phyloP scores from a whole-genome alignment of 2,113 vertebrate species.

The Embiotoca jacksoni region DNA sequence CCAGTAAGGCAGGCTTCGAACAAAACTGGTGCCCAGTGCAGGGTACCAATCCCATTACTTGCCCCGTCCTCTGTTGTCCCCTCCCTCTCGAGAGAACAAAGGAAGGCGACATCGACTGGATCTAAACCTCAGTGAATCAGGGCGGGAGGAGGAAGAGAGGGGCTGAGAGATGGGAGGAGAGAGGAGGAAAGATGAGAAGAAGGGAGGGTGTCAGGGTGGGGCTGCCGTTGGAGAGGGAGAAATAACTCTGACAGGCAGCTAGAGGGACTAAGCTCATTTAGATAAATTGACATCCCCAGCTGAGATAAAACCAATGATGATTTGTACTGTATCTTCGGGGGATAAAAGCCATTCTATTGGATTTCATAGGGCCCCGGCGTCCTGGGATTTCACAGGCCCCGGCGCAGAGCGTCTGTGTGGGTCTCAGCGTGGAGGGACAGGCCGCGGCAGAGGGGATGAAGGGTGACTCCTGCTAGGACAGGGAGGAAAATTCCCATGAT shows the following conservation, averaged over 20 bases:
- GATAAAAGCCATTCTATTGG: constrained; percentile 81
- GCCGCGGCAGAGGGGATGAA: constrained; percentile 36
- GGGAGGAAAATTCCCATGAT: constrained; percentile 57
- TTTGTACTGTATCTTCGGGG: constrained; percentile 94
- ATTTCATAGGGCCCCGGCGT: constrained; percentile 70
- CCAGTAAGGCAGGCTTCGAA: constrained; percentile 67
- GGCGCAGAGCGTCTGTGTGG: constrained; percentile 48
- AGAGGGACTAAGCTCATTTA: constrained; percentile 88
- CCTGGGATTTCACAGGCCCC: constrained; percentile 61
- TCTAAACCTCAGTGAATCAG: constrained; percentile 79
- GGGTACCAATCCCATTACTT: constrained; percentile 82
- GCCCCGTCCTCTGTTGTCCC: constrained; percentile 57
- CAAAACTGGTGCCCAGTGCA: constrained; percentile 69
- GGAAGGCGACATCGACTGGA: constrained; percentile 61
- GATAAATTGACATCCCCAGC: constrained; percentile 94
- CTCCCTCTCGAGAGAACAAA: constrained; percentile 78
- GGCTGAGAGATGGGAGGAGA: constrained; percentile 64
- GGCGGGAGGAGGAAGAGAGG: constrained; percentile 76
- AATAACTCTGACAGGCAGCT: constrained; percentile 83
- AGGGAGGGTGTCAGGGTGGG: constrained; percentile 61
- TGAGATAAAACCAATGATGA: constrained; percentile 97
- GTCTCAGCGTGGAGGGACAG: constrained; percentile 80
- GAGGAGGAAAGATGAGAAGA: constrained; percentile 54
- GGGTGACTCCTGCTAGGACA: constrained; percentile 42
- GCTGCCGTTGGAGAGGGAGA: constrained; percentile 60